Evolutionary conservation across 2,888 invertebrate genomes (phyloP).

Genomic region (Amaurobius ferox): DNA sequence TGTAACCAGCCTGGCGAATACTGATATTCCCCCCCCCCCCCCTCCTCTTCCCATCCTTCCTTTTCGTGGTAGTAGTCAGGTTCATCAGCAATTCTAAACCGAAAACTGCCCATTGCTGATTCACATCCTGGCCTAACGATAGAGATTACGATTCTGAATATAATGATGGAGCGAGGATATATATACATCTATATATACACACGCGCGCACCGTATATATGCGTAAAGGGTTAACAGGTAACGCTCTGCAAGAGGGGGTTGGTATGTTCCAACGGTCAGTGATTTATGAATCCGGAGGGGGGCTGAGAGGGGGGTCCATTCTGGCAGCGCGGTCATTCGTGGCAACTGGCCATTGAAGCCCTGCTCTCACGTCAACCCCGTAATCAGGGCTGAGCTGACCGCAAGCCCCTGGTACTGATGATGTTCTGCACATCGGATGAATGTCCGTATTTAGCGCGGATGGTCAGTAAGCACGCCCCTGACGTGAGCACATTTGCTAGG

Average conservation of each 20-base stretch:
- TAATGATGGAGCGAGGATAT: constrained; percentile 64
- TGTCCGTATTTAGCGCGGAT: constrained; percentile 52
- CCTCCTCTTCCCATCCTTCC: constrained; percentile 29
- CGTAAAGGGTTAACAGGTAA: constrained; percentile 70
- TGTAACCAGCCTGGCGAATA: neutral
- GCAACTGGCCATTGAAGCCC: constrained; percentile 70
- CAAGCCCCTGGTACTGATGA: constrained; percentile 63
- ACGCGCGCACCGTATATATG: constrained; percentile 20
- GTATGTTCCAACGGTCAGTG: constrained; percentile 43
- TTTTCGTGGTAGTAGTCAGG: constrained; percentile 18
- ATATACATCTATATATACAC: constrained; percentile 46
- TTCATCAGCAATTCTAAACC: constrained; percentile 72
- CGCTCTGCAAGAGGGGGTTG: constrained; percentile 46
- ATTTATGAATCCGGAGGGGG: constrained; percentile 48
- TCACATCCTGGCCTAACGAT: constrained; percentile 69
- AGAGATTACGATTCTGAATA: constrained; percentile 71
- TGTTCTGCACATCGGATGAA: constrained; percentile 51
- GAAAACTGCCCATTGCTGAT: constrained; percentile 72
- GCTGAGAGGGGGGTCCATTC: constrained; percentile 40
- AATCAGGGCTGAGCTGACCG: constrained; percentile 64
- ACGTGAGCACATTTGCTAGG: constrained; percentile 9
- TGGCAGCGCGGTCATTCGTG: constrained; percentile 69
- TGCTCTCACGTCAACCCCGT: constrained; percentile 65
- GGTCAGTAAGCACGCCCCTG: constrained; percentile 36
- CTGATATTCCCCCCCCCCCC: neutral